Percentiles rank a stretch among this genome's conserved stretches.
phyloP scores from a whole-genome alignment of 2,797 vertebrate species.

The Staurois parvus region DNA sequence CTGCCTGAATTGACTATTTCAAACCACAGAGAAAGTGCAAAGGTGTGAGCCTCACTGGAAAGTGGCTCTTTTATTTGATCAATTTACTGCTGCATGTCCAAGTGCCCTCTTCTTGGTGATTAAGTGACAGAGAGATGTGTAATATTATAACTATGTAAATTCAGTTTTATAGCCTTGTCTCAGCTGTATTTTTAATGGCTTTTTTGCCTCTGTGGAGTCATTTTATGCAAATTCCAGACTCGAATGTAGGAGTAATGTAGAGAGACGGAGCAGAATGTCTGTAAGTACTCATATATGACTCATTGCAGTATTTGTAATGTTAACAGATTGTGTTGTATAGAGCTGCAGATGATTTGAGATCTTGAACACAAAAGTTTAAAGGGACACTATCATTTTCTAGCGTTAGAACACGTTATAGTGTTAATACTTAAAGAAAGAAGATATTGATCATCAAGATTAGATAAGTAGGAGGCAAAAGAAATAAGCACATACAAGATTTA shows the following conservation, averaged over 20 bases:
- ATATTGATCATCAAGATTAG: no score
- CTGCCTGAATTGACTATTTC: no score
- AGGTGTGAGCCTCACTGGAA: no score
- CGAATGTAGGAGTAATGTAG: conserved; percentile 30
- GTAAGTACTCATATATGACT: conserved; percentile 28
- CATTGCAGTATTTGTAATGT: background rate
- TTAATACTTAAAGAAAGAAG: no score
- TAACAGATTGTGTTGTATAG: background rate
- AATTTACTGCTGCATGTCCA: no score
- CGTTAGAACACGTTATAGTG: no score
- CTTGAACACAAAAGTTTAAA: background rate
- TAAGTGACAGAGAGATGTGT: conserved; percentile 1
- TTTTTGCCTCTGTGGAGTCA: background rate
- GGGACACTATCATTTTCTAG: background rate
- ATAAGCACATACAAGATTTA: no score
- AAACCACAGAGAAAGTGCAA: no score
- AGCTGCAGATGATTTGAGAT: background rate
- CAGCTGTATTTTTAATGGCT: background rate
- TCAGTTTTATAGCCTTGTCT: background rate
- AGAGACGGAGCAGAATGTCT: background rate
- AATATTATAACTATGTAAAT: conserved; percentile 28
- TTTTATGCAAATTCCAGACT: conserved; percentile 35
- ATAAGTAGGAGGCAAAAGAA: no score
- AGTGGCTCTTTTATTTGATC: no score
- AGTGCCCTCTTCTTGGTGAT: background rate